These are phyloP conservation scores for Heliconius hewitsoni DNA, from an alignment of 1,140 invertebrate genomes.

Conservation along the genomic window DNA sequence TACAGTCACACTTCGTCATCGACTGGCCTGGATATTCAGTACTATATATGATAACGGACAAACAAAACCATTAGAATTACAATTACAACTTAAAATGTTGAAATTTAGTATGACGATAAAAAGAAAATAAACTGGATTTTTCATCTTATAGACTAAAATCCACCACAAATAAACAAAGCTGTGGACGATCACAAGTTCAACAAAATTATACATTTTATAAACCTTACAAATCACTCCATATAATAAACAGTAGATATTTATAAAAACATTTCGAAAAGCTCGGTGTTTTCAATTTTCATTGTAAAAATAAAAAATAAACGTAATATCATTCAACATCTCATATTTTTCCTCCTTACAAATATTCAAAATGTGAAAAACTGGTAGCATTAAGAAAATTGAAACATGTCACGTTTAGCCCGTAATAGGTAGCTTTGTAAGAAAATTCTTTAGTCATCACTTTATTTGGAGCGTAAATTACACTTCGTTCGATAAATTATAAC, in stretches of 20 bases:
- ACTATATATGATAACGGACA: too few relatives aligned
- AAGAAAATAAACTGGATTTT: too few relatives aligned
- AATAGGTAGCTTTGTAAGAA: slow-evolving; percentile 8
- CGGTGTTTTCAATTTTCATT: neutral
- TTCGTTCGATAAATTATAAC: slow-evolving; percentile 8
- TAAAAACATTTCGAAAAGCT: neutral
- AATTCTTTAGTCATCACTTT: slow-evolving; percentile 15
- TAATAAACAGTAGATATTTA: neutral
- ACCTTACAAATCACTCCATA: too few relatives aligned
- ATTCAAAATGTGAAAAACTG: slow-evolving; percentile 7
- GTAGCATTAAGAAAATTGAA: slow-evolving; percentile 7
- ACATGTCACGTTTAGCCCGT: slow-evolving; percentile 4
- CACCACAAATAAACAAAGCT: too few relatives aligned
- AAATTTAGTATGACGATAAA: too few relatives aligned
- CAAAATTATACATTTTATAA: too few relatives aligned
- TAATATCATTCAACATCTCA: neutral
- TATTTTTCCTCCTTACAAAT: slow-evolving; percentile 11
- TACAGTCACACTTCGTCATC: too few relatives aligned
- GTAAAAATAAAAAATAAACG: neutral
- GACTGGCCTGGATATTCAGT: too few relatives aligned
- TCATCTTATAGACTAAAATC: too few relatives aligned
- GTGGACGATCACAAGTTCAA: too few relatives aligned
- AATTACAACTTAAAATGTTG: too few relatives aligned
- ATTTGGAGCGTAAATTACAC: slow-evolving; percentile 12
- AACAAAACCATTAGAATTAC: too few relatives aligned